These are phyloP conservation scores for Stenurella melanura DNA, from an alignment of 2,888 invertebrate genomes.

Conservation along the genomic window DNA sequence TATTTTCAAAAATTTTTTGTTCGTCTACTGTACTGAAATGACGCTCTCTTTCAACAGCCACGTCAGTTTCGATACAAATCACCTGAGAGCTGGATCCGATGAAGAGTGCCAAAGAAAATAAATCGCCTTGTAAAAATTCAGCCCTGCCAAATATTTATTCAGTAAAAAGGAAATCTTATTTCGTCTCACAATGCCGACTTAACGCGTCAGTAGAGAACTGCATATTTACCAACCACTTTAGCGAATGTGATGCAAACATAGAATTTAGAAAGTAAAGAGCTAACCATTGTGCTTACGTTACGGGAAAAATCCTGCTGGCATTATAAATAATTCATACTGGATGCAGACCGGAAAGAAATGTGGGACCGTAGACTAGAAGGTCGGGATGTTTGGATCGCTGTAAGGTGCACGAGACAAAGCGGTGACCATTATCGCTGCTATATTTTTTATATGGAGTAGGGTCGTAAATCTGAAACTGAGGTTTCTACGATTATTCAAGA, in stretches of 20 bases:
- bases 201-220: slow-evolving; percentile 39
- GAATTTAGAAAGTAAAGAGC: slow-evolving; percentile 32
- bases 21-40: too few relatives aligned
- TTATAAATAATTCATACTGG: slow-evolving; percentile 35
- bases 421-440: not conserved
- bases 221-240: slow-evolving; percentile 46
- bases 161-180: slow-evolving; percentile 41
- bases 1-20: too few relatives aligned
- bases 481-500: too few relatives aligned
- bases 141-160: slow-evolving; percentile 6
- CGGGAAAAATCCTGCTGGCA: slow-evolving; percentile 15
- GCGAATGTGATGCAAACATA: slow-evolving; percentile 42
- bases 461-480: not conserved
- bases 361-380: not conserved
- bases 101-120: slow-evolving; percentile 4
- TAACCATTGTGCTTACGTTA: slow-evolving; percentile 23
- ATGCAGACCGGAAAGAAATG: slow-evolving; percentile 16
- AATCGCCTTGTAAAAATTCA: slow-evolving; percentile 25
- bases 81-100: not conserved
- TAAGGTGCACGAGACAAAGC: not conserved
- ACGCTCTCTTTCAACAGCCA: too few relatives aligned
- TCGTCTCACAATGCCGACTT: slow-evolving; percentile 41
- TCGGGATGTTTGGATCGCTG: not conserved
- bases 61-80: not conserved
- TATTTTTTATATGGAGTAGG: not conserved